A percentile compares a stretch with the other conserved stretches of the same genome.
phyloP scores from a whole-genome alignment of 2,888 invertebrate genomes.

The Lysandra coridon region DNA sequence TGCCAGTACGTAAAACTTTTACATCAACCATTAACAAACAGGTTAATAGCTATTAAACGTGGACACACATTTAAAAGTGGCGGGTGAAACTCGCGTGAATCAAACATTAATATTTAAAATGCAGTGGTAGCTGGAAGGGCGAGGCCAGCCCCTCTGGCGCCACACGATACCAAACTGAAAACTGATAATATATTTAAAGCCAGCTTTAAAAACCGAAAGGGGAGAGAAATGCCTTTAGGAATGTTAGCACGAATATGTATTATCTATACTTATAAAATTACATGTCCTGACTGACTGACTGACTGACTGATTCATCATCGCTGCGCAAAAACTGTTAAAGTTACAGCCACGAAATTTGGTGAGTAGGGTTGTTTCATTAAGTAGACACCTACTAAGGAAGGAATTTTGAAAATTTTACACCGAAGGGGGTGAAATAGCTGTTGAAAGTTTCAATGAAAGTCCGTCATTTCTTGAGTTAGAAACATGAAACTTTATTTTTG shows the following conservation, averaged over 20 bases:
- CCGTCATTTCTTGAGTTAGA: too few relatives aligned
- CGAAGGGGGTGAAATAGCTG: too few relatives aligned
- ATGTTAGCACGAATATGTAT: conserved; percentile 39
- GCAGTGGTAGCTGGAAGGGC: conserved; percentile 59
- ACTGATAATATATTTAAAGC: conserved; percentile 77
- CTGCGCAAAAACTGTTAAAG: too few relatives aligned
- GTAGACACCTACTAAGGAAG: too few relatives aligned
- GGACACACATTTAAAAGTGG: conserved; percentile 13
- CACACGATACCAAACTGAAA: conserved; percentile 69
- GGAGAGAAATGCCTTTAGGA: conserved; percentile 62
- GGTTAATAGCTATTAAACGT: background rate
- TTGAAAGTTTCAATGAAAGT: too few relatives aligned
- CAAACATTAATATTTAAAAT: conserved; percentile 56
- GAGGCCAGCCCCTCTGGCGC: conserved; percentile 61
- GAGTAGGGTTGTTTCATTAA: too few relatives aligned
- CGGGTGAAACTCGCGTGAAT: conserved; percentile 46
- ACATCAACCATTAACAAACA: background rate
- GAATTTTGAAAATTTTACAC: too few relatives aligned
- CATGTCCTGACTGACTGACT: too few relatives aligned
- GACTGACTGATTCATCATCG: too few relatives aligned
- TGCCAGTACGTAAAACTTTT: background rate
- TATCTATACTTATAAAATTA: too few relatives aligned
- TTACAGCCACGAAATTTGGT: too few relatives aligned
- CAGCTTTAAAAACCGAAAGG: conserved; percentile 62
- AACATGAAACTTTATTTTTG: too few relatives aligned